phyloP scores from a whole-genome alignment of 2,797 vertebrate genomes.

The Neopelma chrysocephalum region DNA sequence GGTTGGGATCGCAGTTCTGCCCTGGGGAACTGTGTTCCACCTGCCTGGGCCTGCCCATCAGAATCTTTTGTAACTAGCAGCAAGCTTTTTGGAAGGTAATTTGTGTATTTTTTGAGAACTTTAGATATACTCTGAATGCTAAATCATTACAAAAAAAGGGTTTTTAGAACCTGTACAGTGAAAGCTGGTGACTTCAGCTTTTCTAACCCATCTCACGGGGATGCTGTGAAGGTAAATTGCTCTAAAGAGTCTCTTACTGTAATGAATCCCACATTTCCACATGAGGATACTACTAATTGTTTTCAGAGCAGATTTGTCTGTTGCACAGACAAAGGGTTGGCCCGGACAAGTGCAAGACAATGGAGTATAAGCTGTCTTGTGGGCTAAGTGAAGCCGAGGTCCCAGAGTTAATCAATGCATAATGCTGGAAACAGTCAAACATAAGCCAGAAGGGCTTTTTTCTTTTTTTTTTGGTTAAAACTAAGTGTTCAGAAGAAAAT shows the following conservation, averaged over 20 bases:
- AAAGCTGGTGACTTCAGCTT: not conserved
- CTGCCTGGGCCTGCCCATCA: not conserved
- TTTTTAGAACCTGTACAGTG: not conserved
- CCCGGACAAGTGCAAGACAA: not conserved
- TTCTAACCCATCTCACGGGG: not conserved
- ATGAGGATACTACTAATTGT: not conserved
- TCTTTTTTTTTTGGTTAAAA: not conserved
- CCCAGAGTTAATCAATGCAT: not conserved
- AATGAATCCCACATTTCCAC: not conserved
- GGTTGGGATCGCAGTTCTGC: not conserved
- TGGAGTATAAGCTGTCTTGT: not conserved
- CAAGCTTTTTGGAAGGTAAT: not conserved
- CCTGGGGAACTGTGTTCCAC: not conserved
- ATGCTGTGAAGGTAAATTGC: not conserved
- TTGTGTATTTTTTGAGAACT: not conserved
- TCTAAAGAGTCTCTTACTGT: not conserved
- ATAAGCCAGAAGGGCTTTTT: not conserved
- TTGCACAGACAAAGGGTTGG: not conserved
- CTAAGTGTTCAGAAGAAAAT: not conserved
- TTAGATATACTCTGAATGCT: not conserved
- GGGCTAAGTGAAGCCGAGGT: not conserved
- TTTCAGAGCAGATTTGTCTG: not conserved
- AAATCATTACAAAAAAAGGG: not conserved
- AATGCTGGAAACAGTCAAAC: not conserved
- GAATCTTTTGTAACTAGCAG: not conserved